Evolutionary conservation across 2,797 vertebrate genomes (phyloP).

Genomic region (Sebastes jordani): DNA sequence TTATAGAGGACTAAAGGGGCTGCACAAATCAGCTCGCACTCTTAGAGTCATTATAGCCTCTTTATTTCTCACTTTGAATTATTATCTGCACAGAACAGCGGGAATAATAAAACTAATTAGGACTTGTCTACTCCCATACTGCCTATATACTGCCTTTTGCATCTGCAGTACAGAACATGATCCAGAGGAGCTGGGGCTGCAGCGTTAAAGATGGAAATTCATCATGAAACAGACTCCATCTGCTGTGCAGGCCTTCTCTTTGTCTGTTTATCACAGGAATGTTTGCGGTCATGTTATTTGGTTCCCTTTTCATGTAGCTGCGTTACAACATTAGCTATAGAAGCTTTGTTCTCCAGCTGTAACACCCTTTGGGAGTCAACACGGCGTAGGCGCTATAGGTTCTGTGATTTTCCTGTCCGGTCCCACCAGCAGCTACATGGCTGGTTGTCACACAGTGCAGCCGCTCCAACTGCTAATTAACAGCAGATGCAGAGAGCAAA

Average conservation of each 20-base stretch:
- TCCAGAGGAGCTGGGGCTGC: not conserved
- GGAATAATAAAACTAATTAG: conserved; percentile 8
- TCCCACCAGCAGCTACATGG: not conserved
- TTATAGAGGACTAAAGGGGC: not conserved
- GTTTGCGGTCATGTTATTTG: conserved; percentile 28
- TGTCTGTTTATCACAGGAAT: conserved; percentile 43
- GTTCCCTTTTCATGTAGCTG: not conserved
- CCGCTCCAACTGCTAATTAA: conserved; percentile 60
- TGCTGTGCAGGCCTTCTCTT: conserved; percentile 41
- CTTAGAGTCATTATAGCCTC: not conserved
- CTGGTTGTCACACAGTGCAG: conserved; percentile 8
- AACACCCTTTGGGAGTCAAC: conserved; percentile 21
- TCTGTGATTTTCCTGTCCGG: not conserved
- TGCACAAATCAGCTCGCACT: not conserved
- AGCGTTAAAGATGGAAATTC: conserved; percentile 28
- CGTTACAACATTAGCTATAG: not conserved
- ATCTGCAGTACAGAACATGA: not conserved
- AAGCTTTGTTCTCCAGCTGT: conserved; percentile 6
- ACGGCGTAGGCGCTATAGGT: not conserved
- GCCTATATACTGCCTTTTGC: not conserved
- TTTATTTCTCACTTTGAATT: not conserved
- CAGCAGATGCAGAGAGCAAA: conserved; percentile 50
- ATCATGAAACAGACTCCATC: conserved; percentile 26
- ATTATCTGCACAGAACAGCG: not conserved
- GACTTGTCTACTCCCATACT: not conserved